phyloP scores from a whole-genome alignment of 2,797 vertebrate species.

The Catamblyrhynchus diadema region DNA sequence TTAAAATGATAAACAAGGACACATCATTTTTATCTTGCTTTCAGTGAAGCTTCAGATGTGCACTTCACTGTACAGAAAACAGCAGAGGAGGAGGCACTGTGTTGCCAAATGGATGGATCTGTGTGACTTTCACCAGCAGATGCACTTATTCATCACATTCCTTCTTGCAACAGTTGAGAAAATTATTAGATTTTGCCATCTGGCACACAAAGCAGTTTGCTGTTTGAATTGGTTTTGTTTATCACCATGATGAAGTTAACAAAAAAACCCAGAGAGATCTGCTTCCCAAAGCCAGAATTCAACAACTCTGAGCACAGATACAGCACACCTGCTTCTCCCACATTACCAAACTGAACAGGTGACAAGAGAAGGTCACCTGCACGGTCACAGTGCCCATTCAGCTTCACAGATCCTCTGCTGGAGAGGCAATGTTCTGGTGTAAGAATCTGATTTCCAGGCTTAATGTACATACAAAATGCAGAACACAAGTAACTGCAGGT shows the following conservation, averaged over 20 bases:
- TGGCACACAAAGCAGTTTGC: conserved; percentile 51
- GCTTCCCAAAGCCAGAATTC: not conserved
- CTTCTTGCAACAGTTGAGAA: conserved; percentile 53
- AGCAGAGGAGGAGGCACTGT: conserved; percentile 28
- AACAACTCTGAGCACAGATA: not conserved
- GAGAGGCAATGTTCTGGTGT: not conserved
- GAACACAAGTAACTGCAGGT: not conserved
- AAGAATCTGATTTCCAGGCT: not conserved
- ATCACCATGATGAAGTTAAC: conserved; percentile 11
- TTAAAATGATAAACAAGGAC: conserved; percentile 53
- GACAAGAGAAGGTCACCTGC: not conserved
- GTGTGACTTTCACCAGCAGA: conserved; percentile 47
- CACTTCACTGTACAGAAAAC: conserved; percentile 30
- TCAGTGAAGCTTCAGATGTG: conserved; percentile 33
- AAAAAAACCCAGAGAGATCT: not conserved
- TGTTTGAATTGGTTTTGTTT: conserved; percentile 52
- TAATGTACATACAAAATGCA: not conserved
- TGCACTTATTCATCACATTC: conserved; percentile 55
- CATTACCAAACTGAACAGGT: not conserved
- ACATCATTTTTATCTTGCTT: not conserved
- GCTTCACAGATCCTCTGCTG: not conserved
- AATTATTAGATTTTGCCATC: conserved; percentile 58
- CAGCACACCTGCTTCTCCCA: not conserved
- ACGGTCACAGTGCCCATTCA: not conserved
- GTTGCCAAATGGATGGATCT: conserved; percentile 39